phyloP scores from a whole-genome alignment of 35 echinoderm and acorn worm species.

The Nesometra sesokonis region DNA sequence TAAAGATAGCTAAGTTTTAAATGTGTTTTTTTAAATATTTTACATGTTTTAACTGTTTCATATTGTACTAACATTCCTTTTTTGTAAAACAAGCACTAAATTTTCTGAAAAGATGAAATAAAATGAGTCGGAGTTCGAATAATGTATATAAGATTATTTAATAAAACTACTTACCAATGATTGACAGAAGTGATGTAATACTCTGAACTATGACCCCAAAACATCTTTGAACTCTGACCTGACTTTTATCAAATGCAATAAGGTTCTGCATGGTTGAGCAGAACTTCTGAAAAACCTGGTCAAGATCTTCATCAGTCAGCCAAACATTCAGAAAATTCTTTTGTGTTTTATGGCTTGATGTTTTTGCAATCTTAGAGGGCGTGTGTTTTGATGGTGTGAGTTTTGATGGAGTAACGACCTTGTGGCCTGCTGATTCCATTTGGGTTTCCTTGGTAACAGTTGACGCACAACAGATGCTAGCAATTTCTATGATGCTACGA shows the following conservation, averaged over 20 bases:
- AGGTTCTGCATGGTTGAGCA: not conserved
- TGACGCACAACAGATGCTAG: not conserved
- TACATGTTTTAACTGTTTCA: too few relatives aligned
- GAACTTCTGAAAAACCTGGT: not conserved
- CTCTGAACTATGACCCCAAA: not conserved
- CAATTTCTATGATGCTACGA: not conserved
- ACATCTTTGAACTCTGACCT: not conserved
- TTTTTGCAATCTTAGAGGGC: not conserved
- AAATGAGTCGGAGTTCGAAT: not conserved
- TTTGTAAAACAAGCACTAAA: too few relatives aligned
- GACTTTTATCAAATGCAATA: not conserved
- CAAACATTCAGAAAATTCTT: not conserved
- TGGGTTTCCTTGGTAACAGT: not conserved
- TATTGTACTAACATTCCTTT: too few relatives aligned
- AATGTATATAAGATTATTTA: not conserved
- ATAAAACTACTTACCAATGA: conserved; percentile 3
- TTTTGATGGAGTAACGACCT: not conserved
- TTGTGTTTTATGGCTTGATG: not conserved
- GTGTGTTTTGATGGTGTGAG: not conserved
- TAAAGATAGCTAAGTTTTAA: too few relatives aligned
- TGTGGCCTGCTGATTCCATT: not conserved
- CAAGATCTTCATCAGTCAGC: not conserved
- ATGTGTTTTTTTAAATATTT: too few relatives aligned
- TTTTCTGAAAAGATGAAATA: not conserved
- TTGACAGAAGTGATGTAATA: not conserved